Base-by-base conservation (phyloP, 2,888 invertebrate species). In the Tetheella fluctuosa region DNA sequence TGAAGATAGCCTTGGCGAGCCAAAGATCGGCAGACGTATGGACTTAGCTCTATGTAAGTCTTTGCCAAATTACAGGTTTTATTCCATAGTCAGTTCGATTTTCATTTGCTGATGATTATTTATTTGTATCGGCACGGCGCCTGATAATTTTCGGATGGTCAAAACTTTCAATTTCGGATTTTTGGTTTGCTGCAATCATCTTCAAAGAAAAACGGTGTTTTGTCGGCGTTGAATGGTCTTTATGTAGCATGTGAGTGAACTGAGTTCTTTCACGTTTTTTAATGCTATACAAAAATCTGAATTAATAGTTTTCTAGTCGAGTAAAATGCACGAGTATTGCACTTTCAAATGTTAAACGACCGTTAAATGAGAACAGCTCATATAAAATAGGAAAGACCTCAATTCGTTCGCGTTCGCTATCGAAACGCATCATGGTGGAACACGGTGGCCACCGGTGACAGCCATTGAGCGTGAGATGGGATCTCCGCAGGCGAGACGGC, bases 1-100 rank as follows among this genome's bases (percentile, higher is more conserved):
- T 5, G 91, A 90, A 74, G 93, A 90, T 70, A 92, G 90, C 74
- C 84, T 89, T 30, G 85, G 90, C 4, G 93, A 93, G 63, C 77
- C 84, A 54, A 92, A 92, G 75, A 81, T 93, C 65, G 94, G 94
- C 67, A 94, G 96, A 72, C 96, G 96, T 86, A 97, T 97, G 96
- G 97, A 97, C 83, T 95, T 97, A 85, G 96, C 97, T 65, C 93
- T 97, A 83, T 97, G 97, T 97, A 96, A 97, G 97, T 91, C 74
- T 70, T 71, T 70, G 62, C 61, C 62, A 65, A 65, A 65, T 62
- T 68, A 70, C 67, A 68, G 73, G 66, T 67, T 74, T 70, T 74
- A 75, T 77, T 72, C 67, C 68, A 85, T 89, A 91, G 90, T 85
- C 79, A 80, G 81, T 89, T 89, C 80, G 83, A 73, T 90, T 90